Evolutionary conservation across 2,888 invertebrate genomes (phyloP), one percentile per base, ranked within the genome.

Genomic region (Megamerina dolium): DNA sequence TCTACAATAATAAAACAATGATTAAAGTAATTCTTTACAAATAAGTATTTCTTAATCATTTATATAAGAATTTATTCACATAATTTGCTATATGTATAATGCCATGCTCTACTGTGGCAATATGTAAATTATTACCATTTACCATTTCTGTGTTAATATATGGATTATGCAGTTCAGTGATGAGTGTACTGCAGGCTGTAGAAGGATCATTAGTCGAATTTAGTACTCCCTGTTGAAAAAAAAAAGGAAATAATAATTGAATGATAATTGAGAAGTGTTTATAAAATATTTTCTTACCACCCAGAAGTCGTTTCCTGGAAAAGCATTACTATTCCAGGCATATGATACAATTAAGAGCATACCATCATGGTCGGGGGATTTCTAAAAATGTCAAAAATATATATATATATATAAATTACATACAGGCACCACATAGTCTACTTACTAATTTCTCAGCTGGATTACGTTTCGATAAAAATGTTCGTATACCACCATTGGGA

Each of bases 291-390:
- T n/a, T n/a, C n/a, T n/a, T 41, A 75, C 77, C 53, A 65, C 63
- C 85, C 85, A 85, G 61, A 80, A 85, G 58, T 85, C 85, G 55
- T 85, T 85, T 33, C 84, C 85, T 2, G 85, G 84, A 44, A 82
- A 74, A 1, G 84, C 77, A 58, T 85, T 85, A 6, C 82, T 79
- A 59, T 85, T 83, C 81, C 83, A 82, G 1, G 85, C 80, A 57
- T 84, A 85, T 0, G 81, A 82, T 21, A 82, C 77, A 0, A 83
- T 76, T 13, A 83, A 66, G 9, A 78, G 59, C 49, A 74, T 76
- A 41, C 76, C 74, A 16, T 59, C 47, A 62, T 45, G 69, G 67
- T 27, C 53, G 2, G 52, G 51, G 1, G 41, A 37, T 16, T 5
- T 5, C 32, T 23, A 23, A 23, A 23, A 23, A 13, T 14, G 13